Conservation (phyloP, 2,797 vertebrate species). For the Parambassis ranga region DNA sequence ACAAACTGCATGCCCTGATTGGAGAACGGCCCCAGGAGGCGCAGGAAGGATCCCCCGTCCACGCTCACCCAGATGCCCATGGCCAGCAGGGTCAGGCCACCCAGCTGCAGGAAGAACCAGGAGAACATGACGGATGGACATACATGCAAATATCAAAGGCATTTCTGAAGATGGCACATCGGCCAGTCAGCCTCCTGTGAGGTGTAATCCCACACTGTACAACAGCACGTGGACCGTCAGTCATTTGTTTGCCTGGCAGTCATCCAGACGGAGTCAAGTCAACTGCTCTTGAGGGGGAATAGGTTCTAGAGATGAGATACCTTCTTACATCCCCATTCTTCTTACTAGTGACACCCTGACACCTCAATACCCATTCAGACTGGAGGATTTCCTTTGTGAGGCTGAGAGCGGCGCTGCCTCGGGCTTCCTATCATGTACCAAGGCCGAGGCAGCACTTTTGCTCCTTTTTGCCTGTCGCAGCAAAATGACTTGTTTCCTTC, state of each 20-base stretch:
- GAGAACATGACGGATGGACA: background rate
- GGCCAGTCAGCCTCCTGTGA: no score
- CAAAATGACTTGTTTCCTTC: background rate
- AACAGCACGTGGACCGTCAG: background rate
- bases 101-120: conserved; percentile 69
- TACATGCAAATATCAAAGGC: background rate
- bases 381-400: background rate
- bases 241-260: background rate
- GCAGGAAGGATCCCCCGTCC: conserved; percentile 79
- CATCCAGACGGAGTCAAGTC: background rate
- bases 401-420: conserved; percentile 1
- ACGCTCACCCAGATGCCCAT: conserved; percentile 88
- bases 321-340: conserved; percentile 18
- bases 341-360: conserved; percentile 16
- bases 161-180: no score
- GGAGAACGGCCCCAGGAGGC: conserved; percentile 79
- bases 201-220: conserved; percentile 8
- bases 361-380: conserved; percentile 10
- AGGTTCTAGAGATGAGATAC: conserved; percentile 24
- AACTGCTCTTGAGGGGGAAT: conserved; percentile 6
- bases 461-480: conserved; percentile 8
- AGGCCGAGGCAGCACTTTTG: background rate
- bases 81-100: conserved; percentile 80
- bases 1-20: conserved; percentile 71
- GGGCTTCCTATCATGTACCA: conserved; percentile 14